These are phyloP conservation scores for Dendrolimus punctatus DNA, from an alignment of 1,140 invertebrate genomes.

Conservation along the genomic window DNA sequence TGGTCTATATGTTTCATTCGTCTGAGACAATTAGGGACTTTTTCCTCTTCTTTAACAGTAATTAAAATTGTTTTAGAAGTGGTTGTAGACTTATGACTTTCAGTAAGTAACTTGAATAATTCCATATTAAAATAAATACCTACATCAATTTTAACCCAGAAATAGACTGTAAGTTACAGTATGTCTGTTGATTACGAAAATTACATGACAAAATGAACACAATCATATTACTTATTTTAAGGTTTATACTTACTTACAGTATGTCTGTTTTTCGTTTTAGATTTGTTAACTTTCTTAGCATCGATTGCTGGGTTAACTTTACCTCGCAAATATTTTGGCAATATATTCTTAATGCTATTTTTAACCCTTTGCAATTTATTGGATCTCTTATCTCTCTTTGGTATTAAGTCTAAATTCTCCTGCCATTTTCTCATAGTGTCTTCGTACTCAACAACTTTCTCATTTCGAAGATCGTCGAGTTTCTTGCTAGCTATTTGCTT, in stretches of 20 bases:
- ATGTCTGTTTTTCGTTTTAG: conserved; percentile 3
- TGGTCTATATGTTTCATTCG: too few relatives aligned
- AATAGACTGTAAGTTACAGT: too few relatives aligned
- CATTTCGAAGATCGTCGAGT: conserved; percentile 25
- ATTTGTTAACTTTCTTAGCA: conserved; percentile 10
- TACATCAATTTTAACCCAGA: too few relatives aligned
- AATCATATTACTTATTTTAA: neutral
- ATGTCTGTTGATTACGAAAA: too few relatives aligned
- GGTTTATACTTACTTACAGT: conserved; percentile 2
- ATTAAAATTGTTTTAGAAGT: too few relatives aligned
- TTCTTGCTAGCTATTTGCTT: conserved; percentile 28
- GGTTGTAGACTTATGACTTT: too few relatives aligned
- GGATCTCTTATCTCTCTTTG: conserved; percentile 27
- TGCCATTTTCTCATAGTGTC: conserved; percentile 39
- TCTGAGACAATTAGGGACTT: too few relatives aligned
- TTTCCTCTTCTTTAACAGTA: too few relatives aligned
- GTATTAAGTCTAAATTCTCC: conserved; percentile 24
- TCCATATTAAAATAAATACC: too few relatives aligned
- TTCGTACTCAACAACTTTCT: conserved; percentile 27
- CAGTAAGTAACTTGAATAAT: too few relatives aligned
- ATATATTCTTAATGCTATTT: conserved; percentile 37
- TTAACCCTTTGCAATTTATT: conserved; percentile 8
- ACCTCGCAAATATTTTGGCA: conserved; percentile 33
- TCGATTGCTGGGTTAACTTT: conserved; percentile 27
- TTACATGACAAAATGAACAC: too few relatives aligned